Conservation (phyloP, 2,888 invertebrate genomes). For the Xanthia icteritia region DNA sequence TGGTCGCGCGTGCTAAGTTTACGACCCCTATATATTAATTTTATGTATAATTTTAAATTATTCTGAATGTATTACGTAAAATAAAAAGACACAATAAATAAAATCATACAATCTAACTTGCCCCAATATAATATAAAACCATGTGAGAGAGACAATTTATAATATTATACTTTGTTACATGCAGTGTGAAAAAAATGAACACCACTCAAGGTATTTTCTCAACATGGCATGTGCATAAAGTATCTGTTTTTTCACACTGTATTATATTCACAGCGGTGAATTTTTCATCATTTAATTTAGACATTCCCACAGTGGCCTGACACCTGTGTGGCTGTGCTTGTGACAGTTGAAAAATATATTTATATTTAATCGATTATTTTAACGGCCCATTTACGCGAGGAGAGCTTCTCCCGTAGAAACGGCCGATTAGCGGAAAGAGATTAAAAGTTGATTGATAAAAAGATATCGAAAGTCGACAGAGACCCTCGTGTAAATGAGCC, state of each 20-base stretch:
- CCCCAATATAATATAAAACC: conserved; percentile 38
- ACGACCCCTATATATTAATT: neutral
- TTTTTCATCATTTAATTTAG: conserved; percentile 33
- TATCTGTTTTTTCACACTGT: conserved; percentile 2
- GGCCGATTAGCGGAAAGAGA: too few species aligned
- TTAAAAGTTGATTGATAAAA: too few species aligned
- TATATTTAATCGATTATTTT: conserved; percentile 43
- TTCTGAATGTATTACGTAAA: neutral
- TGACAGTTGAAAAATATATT: conserved; percentile 39
- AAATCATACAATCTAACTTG: conserved; percentile 16
- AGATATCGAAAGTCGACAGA: neutral
- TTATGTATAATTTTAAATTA: conserved; percentile 14
- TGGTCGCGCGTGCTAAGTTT: neutral
- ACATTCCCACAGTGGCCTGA: conserved; percentile 38
- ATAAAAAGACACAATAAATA: conserved; percentile 1
- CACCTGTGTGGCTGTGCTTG: conserved; percentile 34
- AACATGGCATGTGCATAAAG: neutral
- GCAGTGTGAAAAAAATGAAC: neutral
- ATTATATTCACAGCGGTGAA: conserved; percentile 1
- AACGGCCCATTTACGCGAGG: conserved; percentile 2
- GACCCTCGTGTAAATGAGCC: conserved; percentile 12
- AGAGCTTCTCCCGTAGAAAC: neutral
- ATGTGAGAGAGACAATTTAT: conserved; percentile 7
- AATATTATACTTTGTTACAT: neutral
- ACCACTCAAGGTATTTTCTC: neutral